Evolutionary conservation across 2,888 invertebrate genomes (phyloP).

Genomic region (Neria commutata): DNA sequence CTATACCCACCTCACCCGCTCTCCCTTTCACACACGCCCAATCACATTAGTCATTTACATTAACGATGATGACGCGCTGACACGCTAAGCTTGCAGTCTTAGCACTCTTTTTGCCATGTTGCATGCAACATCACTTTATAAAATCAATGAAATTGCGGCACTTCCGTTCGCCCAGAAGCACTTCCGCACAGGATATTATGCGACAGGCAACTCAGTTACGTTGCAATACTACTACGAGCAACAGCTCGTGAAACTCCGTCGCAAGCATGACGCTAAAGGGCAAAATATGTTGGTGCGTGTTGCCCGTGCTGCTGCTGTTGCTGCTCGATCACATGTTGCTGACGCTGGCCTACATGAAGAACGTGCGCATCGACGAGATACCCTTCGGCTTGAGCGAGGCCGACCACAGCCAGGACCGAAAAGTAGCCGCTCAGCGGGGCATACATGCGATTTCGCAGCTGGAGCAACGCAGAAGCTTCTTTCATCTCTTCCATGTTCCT

Average conservation of each 20-base stretch:
- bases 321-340: constrained; percentile 31
- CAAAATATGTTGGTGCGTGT: constrained; percentile 33
- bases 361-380: constrained; percentile 47
- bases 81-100: no score
- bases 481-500: constrained; percentile 58
- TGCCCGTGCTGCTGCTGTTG: constrained; percentile 41
- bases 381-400: constrained; percentile 38
- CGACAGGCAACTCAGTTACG: constrained; percentile 35
- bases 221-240: constrained; percentile 8
- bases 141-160: constrained; percentile 41
- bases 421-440: constrained; percentile 27
- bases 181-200: not conserved
- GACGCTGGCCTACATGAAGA: constrained; percentile 44
- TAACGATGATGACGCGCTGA: no score
- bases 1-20: no score
- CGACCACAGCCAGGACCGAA: not conserved
- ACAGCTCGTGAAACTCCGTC: not conserved
- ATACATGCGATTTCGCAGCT: constrained; percentile 50
- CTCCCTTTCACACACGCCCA: no score
- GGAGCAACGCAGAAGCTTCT: constrained; percentile 52
- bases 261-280: constrained; percentile 28
- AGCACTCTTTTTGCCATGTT: no score
- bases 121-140: no score
- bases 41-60: no score
- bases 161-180: constrained; percentile 32